phyloP scores from a whole-genome alignment of 92 coral and sea anemone genomes.

The Umimayanthus kanabou region DNA sequence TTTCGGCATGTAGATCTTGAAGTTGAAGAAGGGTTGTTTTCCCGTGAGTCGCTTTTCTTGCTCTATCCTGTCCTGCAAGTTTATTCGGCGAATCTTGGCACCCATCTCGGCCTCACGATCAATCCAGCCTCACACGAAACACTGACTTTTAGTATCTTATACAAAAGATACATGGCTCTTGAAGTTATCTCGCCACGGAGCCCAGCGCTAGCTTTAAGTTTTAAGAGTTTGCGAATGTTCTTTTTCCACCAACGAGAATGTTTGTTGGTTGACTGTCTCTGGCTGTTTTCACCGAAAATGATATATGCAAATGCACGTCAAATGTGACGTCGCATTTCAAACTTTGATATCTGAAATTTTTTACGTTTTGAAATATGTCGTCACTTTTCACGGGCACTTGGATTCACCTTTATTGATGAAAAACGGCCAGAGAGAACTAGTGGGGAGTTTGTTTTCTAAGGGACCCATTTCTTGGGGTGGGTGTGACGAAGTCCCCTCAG shows the following conservation, averaged over 20 bases:
- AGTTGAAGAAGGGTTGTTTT: conserved; percentile 76
- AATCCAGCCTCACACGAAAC: not conserved
- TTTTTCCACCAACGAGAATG: not conserved
- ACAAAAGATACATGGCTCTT: not conserved
- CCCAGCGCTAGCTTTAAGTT: not conserved
- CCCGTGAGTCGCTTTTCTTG: conserved; percentile 70
- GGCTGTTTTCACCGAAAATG: no score
- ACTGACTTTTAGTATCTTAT: not conserved
- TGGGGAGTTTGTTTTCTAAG: no score
- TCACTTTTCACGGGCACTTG: no score
- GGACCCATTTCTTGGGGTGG: no score
- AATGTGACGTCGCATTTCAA: no score
- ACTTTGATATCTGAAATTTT: no score
- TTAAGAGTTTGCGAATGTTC: not conserved
- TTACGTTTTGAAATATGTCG: no score
- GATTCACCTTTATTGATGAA: no score
- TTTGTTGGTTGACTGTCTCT: not conserved
- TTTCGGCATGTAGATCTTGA: conserved; percentile 75
- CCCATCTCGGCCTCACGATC: not conserved
- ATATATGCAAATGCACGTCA: no score
- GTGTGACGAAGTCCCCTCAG: no score
- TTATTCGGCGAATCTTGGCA: conserved; percentile 38
- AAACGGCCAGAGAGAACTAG: no score
- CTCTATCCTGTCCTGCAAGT: conserved; percentile 64
- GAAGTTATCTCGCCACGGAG: not conserved